Percentiles rank a stretch among this genome's conserved stretches.
These are phyloP conservation scores for Mesoligia furuncula DNA, from an alignment of 2,888 invertebrate genomes.

Conservation along the genomic window DNA sequence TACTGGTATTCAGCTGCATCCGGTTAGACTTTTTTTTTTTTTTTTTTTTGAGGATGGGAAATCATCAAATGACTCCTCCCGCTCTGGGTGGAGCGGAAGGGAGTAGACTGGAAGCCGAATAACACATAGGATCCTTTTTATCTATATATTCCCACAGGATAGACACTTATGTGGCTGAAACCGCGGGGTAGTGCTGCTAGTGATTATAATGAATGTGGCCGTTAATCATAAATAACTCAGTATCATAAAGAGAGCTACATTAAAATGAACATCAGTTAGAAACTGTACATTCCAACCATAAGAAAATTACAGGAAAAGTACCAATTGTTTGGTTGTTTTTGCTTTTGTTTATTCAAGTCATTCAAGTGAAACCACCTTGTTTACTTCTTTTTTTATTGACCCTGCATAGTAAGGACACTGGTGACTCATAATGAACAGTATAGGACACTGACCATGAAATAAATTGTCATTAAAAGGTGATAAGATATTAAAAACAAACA, in stretches of 20 bases:
- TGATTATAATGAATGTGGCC: neutral
- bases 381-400: conserved; percentile 39
- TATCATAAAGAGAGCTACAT: neutral
- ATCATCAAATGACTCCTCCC: too few relatives aligned
- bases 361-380: conserved; percentile 42
- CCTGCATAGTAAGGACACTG: conserved; percentile 39
- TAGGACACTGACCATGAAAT: conserved; percentile 36
- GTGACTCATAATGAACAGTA: conserved; percentile 38
- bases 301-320: conserved; percentile 14
- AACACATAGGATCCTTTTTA: neutral
- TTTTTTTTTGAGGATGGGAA: too few relatives aligned
- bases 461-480: conserved; percentile 23
- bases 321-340: neutral
- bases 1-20: too few relatives aligned
- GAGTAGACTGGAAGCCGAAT: too few relatives aligned
- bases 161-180: too few relatives aligned
- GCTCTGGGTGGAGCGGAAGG: too few relatives aligned
- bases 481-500: conserved; percentile 29
- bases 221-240: neutral
- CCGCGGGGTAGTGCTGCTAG: neutral
- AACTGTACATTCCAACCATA: conserved; percentile 4
- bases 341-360: conserved; percentile 14
- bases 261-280: conserved; percentile 6
- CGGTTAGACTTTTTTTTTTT: too few relatives aligned
- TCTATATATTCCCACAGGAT: too few relatives aligned